Conservation (phyloP, 1,140 invertebrate genomes). For the Chlorops oryzae region DNA sequence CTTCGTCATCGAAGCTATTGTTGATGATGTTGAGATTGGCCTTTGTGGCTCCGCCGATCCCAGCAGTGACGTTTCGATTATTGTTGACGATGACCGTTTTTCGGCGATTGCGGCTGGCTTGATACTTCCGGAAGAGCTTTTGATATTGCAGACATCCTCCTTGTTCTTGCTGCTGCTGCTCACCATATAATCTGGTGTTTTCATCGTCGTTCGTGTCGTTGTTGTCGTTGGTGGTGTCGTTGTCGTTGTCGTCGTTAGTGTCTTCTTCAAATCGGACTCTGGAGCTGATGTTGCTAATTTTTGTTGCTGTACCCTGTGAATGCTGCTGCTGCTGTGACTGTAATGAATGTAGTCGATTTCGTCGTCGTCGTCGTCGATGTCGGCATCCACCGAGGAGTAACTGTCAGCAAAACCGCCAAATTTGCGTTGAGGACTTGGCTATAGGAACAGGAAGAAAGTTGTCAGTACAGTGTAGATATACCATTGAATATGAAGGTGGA, state of each 20-base stretch:
- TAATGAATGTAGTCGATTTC: slow-evolving; percentile 1
- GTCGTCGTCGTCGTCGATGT: slow-evolving; percentile 28
- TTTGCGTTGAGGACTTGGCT: slow-evolving; percentile 36
- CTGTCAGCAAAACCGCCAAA: slow-evolving; percentile 48
- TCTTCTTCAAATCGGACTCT: slow-evolving; percentile 28
- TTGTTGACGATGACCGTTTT: slow-evolving; percentile 37
- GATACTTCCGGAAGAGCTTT: slow-evolving; percentile 23
- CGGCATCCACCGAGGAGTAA: slow-evolving; percentile 42
- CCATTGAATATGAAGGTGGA: too few relatives aligned
- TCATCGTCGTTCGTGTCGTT: slow-evolving; percentile 1
- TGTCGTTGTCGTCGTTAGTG: slow-evolving; percentile 6
- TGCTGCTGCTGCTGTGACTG: background rate
- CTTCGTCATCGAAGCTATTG: slow-evolving; percentile 45
- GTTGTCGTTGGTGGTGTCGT: slow-evolving; percentile 1
- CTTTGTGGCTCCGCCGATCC: slow-evolving; percentile 24
- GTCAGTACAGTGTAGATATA: too few relatives aligned
- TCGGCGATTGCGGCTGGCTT: slow-evolving; percentile 9
- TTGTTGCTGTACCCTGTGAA: slow-evolving; percentile 1
- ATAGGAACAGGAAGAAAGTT: too few relatives aligned
- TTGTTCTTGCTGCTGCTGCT: too few relatives aligned
- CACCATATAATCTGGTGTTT: too few relatives aligned
- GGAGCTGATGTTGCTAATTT: background rate
- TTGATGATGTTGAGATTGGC: slow-evolving; percentile 38
- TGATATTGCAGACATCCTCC: slow-evolving; percentile 27
- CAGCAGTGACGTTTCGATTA: slow-evolving; percentile 46